phyloP scores from a whole-genome alignment of 2,888 invertebrate species.

The Aphodius granarius region DNA sequence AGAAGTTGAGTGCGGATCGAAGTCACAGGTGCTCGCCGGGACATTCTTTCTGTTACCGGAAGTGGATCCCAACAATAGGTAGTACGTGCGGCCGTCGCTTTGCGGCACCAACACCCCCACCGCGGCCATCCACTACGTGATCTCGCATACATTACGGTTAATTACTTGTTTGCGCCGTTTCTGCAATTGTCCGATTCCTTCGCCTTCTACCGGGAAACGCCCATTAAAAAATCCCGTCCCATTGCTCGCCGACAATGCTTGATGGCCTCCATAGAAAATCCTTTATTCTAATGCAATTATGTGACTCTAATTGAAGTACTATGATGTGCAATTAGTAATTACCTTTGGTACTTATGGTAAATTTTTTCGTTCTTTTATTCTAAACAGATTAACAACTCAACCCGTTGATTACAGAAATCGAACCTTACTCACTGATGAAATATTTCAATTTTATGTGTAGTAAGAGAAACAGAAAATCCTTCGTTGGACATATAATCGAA shows the following conservation, averaged over 20 bases:
- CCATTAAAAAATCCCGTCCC: neutral
- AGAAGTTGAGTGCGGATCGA: constrained; percentile 29
- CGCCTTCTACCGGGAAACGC: neutral
- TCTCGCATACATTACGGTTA: constrained; percentile 46
- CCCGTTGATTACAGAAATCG: no score
- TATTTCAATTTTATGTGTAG: neutral
- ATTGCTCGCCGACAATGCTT: neutral
- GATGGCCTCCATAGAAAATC: no score
- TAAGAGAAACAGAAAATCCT: neutral
- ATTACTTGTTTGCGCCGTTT: constrained; percentile 34
- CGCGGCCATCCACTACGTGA: constrained; percentile 42
- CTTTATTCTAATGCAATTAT: no score
- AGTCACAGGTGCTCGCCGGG: constrained; percentile 33
- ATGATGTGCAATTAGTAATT: no score
- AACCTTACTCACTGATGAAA: no score
- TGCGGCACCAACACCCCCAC: constrained; percentile 44
- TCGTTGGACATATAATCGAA: neutral
- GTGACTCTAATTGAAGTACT: no score
- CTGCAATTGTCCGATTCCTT: constrained; percentile 30
- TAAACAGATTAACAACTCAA: no score
- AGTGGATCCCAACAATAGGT: constrained; percentile 48
- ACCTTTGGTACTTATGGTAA: no score
- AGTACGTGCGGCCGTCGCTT: constrained; percentile 49
- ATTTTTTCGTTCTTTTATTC: no score
- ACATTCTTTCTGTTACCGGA: constrained; percentile 46